Base-by-base conservation (phyloP, 2,113 vertebrate species). In the Caracal caracal region DNA sequence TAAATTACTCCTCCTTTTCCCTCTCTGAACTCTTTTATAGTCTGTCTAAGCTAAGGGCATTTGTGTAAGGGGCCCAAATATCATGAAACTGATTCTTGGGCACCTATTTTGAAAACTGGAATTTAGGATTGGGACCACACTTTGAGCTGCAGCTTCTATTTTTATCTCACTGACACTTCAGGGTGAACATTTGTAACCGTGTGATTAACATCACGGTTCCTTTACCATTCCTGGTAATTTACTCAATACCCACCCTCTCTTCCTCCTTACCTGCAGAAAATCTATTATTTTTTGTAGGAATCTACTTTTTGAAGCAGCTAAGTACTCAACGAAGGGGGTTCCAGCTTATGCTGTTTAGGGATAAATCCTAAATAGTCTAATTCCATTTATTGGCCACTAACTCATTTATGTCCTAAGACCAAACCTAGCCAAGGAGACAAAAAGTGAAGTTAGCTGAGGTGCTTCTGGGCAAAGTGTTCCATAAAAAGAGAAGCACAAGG, bases 281-380 rank as follows among this genome's bases (percentile, higher is more conserved):
- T 56, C 47, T 49, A 24, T 47, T 47, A 24, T 65, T 85, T 71
- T 71, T 80, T 59, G 33, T 6, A 15, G 61, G 65, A 78, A 49
- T 90, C 73, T 30, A 76, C 15, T 51, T 85, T 93, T 73, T 43
- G 95, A 78, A 87, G 92, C 47, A 81, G 15, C 66, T 47, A 88
- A 82, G 61, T 84, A 70, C 70, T 83, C 70, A 79, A 15, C 75
- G 37, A 88, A 51, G 35, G 43, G 49, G 53, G 84, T 20, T 43
- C 24, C 30, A 59, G 53, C 51, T 59, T 26, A 76, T 26, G 28
- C 26, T 30, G 26, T 30, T 15, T 82, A 88, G 20, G 20, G 1
- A 11, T 43, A 79, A 65, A 80, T 80, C 28, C 30, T 90, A 15
- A 95, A 73, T 10, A 59, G 65, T 59, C 65, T 75, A 56, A 85